Evolutionary conservation across 2,113 vertebrate genomes (phyloP).

Genomic region (Tyto alba): DNA sequence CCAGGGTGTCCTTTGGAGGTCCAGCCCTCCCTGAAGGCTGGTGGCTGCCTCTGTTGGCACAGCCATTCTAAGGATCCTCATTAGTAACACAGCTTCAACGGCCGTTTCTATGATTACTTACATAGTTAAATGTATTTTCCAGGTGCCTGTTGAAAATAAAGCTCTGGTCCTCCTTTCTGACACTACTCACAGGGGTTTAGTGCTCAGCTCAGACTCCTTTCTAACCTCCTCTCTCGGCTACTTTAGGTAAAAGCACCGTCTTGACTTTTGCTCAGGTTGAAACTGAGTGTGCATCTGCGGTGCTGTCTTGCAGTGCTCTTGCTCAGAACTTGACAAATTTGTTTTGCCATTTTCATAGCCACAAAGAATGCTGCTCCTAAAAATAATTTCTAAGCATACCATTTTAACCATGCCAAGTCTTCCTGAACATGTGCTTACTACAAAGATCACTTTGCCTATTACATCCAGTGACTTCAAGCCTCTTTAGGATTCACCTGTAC

Average conservation of each 20-base stretch:
- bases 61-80: neutral
- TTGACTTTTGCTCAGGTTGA: neutral
- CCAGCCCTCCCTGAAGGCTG: neutral
- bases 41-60: neutral
- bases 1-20: neutral
- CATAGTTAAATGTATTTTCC: neutral
- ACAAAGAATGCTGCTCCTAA: neutral
- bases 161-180: neutral
- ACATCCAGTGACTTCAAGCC: neutral
- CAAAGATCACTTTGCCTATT: neutral
- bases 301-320: neutral
- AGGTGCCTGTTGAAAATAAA: neutral
- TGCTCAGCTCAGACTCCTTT: neutral
- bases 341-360: neutral
- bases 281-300: fast-evolving
- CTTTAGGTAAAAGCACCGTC: neutral
- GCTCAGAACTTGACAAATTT: neutral
- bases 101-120: neutral
- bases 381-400: neutral
- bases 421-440: neutral
- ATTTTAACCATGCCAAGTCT: neutral
- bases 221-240: neutral
- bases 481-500: neutral
- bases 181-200: neutral
- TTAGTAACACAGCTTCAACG: neutral